These are phyloP conservation scores for Acropora tenuis DNA, from an alignment of 64 coral and sea anemone species.

Conservation along the genomic window DNA sequence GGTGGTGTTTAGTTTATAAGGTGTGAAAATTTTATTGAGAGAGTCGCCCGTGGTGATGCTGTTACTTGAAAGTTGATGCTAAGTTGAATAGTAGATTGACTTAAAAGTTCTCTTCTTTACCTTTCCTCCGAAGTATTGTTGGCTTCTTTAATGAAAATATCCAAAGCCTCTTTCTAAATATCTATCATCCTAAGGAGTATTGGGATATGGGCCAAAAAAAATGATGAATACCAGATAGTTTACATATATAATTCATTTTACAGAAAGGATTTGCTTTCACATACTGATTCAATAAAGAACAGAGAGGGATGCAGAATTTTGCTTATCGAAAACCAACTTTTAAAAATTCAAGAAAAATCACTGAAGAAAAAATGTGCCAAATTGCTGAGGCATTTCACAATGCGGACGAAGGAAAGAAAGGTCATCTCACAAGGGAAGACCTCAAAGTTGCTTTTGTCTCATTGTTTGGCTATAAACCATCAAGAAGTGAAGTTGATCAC, in stretches of 20 bases:
- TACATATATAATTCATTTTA: too few species aligned
- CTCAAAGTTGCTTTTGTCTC: conserved; percentile 91
- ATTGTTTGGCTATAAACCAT: conserved; percentile 94
- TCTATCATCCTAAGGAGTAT: background rate
- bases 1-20: too few species aligned
- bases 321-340: background rate
- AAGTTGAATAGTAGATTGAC: too few species aligned
- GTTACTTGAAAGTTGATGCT: too few species aligned
- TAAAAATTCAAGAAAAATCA: background rate
- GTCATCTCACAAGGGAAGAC: conserved; percentile 77
- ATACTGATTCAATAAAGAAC: background rate
- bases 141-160: too few species aligned
- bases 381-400: conserved; percentile 78
- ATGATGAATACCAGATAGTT: too few species aligned
- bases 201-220: too few species aligned
- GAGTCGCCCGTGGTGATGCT: too few species aligned
- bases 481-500: conserved; percentile 79
- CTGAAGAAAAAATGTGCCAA: conserved; percentile 49
- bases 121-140: too few species aligned
- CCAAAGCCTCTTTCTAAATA: too few species aligned
- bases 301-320: conserved; percentile 3
- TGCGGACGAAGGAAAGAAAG: conserved; percentile 80
- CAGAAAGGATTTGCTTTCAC: background rate
- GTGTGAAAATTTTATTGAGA: too few species aligned
- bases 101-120: too few species aligned